Conservation (phyloP, 2,797 vertebrate genomes). For the Hypotaenidia okinawae region DNA sequence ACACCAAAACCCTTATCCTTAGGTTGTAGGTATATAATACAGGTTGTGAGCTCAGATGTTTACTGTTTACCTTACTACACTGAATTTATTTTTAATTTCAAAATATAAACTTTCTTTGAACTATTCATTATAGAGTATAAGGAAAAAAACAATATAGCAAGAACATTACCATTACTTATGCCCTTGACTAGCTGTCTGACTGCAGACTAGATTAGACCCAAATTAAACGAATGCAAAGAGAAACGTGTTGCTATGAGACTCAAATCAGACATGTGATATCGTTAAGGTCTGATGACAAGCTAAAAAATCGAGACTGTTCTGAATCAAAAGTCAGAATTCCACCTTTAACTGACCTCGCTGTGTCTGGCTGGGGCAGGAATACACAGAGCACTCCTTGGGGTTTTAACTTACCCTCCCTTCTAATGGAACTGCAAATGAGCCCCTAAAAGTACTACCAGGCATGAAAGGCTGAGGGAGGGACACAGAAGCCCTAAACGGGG, state of each 20-base stretch:
- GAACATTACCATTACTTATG: not conserved
- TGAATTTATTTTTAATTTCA: not conserved
- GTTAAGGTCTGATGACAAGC: constrained; percentile 28
- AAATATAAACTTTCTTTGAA: not conserved
- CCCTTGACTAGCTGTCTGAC: not conserved
- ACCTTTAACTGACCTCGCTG: not conserved
- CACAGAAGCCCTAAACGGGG: not conserved
- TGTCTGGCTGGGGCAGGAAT: not conserved
- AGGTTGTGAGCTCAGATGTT: not conserved
- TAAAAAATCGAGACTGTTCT: constrained; percentile 8
- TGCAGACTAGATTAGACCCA: constrained; percentile 45
- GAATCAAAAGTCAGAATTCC: not conserved
- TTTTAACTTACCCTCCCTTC: not conserved
- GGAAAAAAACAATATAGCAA: not conserved
- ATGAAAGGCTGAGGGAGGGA: not conserved
- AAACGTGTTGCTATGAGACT: constrained; percentile 66
- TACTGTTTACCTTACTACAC: not conserved
- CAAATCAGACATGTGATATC: constrained; percentile 39
- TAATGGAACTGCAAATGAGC: not conserved
- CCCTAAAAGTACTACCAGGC: not conserved
- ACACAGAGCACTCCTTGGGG: not conserved
- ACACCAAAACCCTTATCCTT: not conserved
- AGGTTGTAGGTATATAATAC: not conserved
- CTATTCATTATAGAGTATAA: not conserved
- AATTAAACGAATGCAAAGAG: constrained; percentile 55